phyloP scores from a whole-genome alignment of 1,140 invertebrate species.

The Panagrolaimus sp. region DNA sequence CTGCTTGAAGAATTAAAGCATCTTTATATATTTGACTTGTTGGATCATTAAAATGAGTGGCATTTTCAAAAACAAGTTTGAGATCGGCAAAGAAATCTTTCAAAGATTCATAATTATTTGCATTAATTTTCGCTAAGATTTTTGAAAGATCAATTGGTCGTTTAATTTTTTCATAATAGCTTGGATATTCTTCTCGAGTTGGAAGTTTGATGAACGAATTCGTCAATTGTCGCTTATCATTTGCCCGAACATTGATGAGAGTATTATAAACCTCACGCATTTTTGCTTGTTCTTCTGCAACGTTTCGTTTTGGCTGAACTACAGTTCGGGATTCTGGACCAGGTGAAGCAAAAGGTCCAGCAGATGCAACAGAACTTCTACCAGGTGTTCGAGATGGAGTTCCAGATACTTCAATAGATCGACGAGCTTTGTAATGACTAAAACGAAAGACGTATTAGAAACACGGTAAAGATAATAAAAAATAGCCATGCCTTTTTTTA shows the following conservation, averaged over 20 bases:
- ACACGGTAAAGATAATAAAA: no score
- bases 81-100: constrained; percentile 88
- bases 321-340: not conserved
- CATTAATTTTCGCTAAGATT: constrained; percentile 64
- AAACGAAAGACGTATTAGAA: no score
- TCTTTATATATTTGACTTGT: constrained; percentile 98
- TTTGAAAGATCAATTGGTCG: constrained; percentile 88
- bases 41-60: constrained; percentile 97
- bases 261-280: not conserved
- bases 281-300: not conserved
- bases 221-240: constrained; percentile 17
- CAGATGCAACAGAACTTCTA: not conserved
- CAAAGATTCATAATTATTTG: constrained; percentile 63
- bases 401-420: not conserved
- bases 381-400: no score
- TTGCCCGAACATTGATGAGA: not conserved
- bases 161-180: constrained; percentile 92
- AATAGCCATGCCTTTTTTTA: constrained; percentile 12
- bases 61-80: constrained; percentile 96
- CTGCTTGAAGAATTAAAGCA: constrained; percentile 81
- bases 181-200: constrained; percentile 73
- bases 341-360: not conserved
- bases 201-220: constrained; percentile 26
- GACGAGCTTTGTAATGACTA: not conserved
- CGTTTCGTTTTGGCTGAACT: not conserved